A percentile compares a stretch with the other conserved stretches of the same genome.
Conservation (phyloP, 2,888 invertebrate genomes). For the Teinopalpus imperialis region DNA sequence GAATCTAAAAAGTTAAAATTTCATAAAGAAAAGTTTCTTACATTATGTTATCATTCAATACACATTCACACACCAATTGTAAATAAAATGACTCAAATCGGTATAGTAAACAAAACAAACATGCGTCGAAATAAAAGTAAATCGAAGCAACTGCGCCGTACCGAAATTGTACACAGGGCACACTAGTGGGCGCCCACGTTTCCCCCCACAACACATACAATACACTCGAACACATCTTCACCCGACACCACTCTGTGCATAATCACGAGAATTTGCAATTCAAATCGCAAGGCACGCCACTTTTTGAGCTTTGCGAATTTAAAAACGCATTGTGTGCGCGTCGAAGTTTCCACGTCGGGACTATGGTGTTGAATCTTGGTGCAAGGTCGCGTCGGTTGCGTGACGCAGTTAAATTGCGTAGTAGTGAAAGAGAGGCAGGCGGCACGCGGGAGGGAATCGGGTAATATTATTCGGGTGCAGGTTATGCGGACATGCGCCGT, state of each 20-base stretch:
- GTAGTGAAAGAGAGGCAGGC: conserved; percentile 8
- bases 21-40: no score
- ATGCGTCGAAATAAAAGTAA: conserved; percentile 11
- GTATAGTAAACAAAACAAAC: no score
- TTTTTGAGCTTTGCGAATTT: conserved; percentile 71
- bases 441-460: conserved; percentile 8
- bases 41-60: no score
- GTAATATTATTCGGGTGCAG: conserved; percentile 19
- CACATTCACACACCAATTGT: no score
- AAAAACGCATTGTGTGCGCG: conserved; percentile 62
- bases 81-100: no score
- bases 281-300: conserved; percentile 65
- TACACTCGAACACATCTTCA: conserved; percentile 70
- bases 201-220: conserved; percentile 64
- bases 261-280: conserved; percentile 76
- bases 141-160: conserved; percentile 16
- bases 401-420: conserved; percentile 30
- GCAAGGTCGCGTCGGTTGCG: conserved; percentile 54
- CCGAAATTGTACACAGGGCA: conserved; percentile 15
- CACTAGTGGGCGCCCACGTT: conserved; percentile 60
- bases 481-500: conserved; percentile 75
- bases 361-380: conserved; percentile 41
- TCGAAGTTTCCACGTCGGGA: conserved; percentile 39
- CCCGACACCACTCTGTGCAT: conserved; percentile 67
- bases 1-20: no score